Evolutionary conservation across 2,113 vertebrate genomes (phyloP).

Genomic region (Tachycineta bicolor): DNA sequence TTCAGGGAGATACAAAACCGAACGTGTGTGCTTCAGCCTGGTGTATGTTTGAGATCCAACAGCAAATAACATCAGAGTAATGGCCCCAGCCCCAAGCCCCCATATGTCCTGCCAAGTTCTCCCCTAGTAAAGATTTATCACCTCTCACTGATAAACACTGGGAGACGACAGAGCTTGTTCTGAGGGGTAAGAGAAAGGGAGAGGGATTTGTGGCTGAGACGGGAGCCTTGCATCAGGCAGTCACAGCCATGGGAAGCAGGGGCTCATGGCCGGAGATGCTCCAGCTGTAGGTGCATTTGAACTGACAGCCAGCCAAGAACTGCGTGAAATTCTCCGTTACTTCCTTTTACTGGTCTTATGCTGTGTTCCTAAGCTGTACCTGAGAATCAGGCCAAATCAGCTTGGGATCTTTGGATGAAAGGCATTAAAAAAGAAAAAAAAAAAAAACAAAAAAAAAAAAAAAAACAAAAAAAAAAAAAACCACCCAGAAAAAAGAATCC

Average conservation of each 20-base stretch:
- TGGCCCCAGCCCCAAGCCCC: not conserved
- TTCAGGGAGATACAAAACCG: not conserved
- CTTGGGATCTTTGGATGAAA: conserved; percentile 45
- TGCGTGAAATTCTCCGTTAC: not conserved
- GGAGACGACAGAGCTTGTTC: not conserved
- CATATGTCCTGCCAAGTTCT: not conserved
- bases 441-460: not conserved
- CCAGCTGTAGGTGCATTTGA: not conserved
- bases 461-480: not conserved
- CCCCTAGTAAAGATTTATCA: not conserved
- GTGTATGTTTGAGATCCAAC: not conserved
- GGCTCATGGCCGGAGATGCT: not conserved
- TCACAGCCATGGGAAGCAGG: accelerated
- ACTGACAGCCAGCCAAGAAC: conserved; percentile 30
- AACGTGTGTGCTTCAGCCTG: not conserved
- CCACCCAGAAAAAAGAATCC: not conserved
- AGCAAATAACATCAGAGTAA: not conserved
- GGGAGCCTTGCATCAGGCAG: not conserved
- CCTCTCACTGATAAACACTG: not conserved
- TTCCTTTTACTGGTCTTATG: conserved; percentile 42
- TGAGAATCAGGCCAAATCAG: conserved; percentile 54
- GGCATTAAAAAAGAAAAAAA: not conserved
- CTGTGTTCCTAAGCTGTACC: conserved; percentile 46
- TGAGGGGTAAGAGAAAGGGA: not conserved
- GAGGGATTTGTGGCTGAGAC: not conserved